Conservation (phyloP, 1,140 invertebrate species). For the Achatina immaculata region DNA sequence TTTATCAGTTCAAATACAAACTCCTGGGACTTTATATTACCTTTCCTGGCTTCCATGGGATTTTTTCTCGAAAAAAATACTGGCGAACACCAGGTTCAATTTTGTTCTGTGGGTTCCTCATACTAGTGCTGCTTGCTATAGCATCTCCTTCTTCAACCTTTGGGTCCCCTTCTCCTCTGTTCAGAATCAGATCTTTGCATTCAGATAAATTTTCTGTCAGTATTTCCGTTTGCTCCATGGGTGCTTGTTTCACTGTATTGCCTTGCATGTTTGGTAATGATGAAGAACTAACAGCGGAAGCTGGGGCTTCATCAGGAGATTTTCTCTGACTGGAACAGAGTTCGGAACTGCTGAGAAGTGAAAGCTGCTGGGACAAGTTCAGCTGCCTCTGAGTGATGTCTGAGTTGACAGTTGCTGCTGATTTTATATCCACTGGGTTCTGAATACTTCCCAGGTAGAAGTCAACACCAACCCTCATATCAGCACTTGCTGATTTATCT, state of each 20-base stretch:
- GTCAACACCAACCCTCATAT: not conserved
- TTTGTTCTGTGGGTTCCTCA: not conserved
- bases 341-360: not conserved
- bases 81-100: constrained; percentile 44
- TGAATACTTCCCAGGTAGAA: constrained; percentile 4
- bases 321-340: not conserved
- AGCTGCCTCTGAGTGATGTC: not conserved
- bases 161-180: not conserved
- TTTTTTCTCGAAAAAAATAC: constrained; percentile 77
- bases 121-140: not conserved
- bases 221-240: not conserved
- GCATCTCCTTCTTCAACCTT: not conserved
- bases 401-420: not conserved
- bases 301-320: not conserved
- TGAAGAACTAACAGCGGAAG: not conserved
- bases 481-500: not conserved
- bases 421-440: not conserved
- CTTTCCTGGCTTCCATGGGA: constrained; percentile 75
- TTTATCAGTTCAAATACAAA: too few species aligned
- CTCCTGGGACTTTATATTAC: too few species aligned
- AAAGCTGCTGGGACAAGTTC: not conserved
- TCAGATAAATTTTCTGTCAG: not conserved
- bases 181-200: not conserved
- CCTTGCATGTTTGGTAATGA: not conserved
- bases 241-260: not conserved